Percentiles rank a stretch among this genome's conserved stretches.
phyloP scores from a whole-genome alignment of 2,888 invertebrate species.

The Platerodrilus igneus region DNA sequence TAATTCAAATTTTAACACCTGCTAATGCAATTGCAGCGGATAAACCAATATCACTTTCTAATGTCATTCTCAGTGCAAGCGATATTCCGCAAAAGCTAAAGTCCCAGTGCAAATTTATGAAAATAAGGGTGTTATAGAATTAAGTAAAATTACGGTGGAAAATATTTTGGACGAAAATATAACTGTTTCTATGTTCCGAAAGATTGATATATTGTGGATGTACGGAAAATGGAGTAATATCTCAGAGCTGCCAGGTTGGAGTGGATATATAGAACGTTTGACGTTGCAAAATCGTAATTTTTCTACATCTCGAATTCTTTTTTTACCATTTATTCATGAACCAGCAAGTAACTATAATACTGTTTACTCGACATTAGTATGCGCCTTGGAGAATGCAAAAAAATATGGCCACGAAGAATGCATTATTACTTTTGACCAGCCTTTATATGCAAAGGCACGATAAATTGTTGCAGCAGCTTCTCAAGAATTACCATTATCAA shows the following conservation, averaged over 20 bases:
- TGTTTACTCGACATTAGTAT: too few relatives aligned
- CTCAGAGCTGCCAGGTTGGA: conserved; percentile 30
- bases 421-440: conserved; percentile 33
- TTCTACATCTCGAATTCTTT: conserved; percentile 9
- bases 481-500: conserved; percentile 34
- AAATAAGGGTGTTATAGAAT: conserved; percentile 32
- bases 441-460: conserved; percentile 31
- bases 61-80: conserved; percentile 28
- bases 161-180: conserved; percentile 17
- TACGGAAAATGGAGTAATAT: conserved; percentile 33
- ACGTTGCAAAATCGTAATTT: conserved; percentile 13
- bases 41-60: too few relatives aligned
- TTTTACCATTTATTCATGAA: conserved; percentile 19
- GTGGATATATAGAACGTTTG: conserved; percentile 27
- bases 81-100: conserved; percentile 34
- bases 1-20: conserved; percentile 31
- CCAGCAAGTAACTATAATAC: conserved; percentile 22
- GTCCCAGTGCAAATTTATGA: conserved; percentile 33
- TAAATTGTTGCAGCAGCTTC: conserved; percentile 30
- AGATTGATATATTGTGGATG: conserved; percentile 30
- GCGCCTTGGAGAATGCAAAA: too few relatives aligned
- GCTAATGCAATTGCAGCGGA: conserved; percentile 19
- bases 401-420: conserved; percentile 22
- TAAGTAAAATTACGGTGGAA: conserved; percentile 23
- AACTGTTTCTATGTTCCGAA: conserved; percentile 23